Evolutionary conservation across 2,888 invertebrate species (phyloP).

Genomic region (Cybosia mesomella): DNA sequence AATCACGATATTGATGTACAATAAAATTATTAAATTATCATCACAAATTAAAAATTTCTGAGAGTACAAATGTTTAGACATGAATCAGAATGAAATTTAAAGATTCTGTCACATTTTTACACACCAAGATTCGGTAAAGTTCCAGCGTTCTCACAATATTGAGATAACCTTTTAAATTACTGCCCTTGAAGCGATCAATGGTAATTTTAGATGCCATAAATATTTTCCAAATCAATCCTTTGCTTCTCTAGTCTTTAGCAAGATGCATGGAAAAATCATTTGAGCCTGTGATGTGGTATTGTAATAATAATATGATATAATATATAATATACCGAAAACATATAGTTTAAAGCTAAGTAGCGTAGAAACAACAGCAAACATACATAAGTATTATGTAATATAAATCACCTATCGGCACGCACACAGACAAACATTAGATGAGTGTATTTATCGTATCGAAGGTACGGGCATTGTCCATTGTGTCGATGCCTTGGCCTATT

Average conservation of each 20-base stretch:
- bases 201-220: not conserved
- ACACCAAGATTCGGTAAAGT: not conserved
- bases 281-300: not conserved
- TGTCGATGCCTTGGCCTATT: conserved; percentile 79
- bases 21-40: too few relatives aligned
- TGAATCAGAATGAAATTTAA: not conserved
- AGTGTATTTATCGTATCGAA: conserved; percentile 77
- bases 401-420: conserved; percentile 63
- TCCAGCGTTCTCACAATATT: not conserved
- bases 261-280: not conserved
- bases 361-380: conserved; percentile 49
- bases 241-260: not conserved
- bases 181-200: not conserved
- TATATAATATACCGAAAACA: conserved; percentile 20
- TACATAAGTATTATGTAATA: conserved; percentile 67
- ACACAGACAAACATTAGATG: conserved; percentile 76
- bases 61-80: not conserved
- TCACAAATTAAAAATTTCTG: too few relatives aligned
- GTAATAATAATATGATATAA: conserved; percentile 1
- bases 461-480: conserved; percentile 84
- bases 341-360: conserved; percentile 32
- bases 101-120: not conserved
- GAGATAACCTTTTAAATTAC: not conserved
- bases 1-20: not conserved
- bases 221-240: not conserved